Percentiles rank a stretch among this genome's conserved stretches.
Conservation (phyloP, 2,797 vertebrate species). For the Ctenopoma multispine region DNA sequence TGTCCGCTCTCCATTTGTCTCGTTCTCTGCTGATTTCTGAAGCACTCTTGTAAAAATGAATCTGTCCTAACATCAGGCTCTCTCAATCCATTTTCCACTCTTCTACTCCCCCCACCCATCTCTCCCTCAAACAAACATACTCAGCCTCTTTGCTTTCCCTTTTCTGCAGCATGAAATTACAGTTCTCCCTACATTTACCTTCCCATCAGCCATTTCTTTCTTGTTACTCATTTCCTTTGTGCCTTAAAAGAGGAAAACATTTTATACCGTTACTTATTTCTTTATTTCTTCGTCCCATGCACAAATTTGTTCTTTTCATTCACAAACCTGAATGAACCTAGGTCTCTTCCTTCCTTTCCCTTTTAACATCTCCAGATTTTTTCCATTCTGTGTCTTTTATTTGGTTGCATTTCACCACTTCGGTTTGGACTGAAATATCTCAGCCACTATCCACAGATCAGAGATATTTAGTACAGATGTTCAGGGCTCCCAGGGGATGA, state of each 20-base stretch:
- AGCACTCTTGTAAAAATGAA: slow-evolving; percentile 62
- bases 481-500: neutral
- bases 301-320: slow-evolving; percentile 3
- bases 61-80: slow-evolving; percentile 50
- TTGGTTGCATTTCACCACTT: neutral
- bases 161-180: slow-evolving; percentile 58
- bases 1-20: slow-evolving; percentile 24
- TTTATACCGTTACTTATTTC: neutral
- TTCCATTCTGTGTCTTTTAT: neutral
- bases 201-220: slow-evolving; percentile 14
- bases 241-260: neutral
- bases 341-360: neutral
- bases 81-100: slow-evolving; percentile 60
- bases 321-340: neutral
- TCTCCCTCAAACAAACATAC: neutral
- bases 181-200: slow-evolving; percentile 36
- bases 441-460: too few species aligned
- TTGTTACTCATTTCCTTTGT: neutral
- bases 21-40: slow-evolving; percentile 41
- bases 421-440: neutral
- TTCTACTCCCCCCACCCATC: slow-evolving; percentile 3
- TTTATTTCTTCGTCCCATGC: neutral
- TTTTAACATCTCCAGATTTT: neutral
- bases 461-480: neutral
- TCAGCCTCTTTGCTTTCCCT: slow-evolving; percentile 34